Evolutionary conservation across 1,140 invertebrate species (phyloP).

Genomic region (Spodoptera litura): DNA sequence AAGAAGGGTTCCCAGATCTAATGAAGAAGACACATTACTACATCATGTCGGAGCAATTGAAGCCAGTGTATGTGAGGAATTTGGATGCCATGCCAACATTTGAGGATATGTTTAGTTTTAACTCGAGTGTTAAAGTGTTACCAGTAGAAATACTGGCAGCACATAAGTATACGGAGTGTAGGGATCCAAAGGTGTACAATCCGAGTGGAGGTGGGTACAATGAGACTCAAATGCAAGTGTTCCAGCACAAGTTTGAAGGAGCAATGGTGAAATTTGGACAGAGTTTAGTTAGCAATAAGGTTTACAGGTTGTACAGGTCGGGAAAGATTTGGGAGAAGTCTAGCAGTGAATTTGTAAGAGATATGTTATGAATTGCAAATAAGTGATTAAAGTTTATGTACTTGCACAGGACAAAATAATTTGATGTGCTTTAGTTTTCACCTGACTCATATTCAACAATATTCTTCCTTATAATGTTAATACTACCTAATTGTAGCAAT

Average conservation of each 20-base stretch:
- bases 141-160: slow-evolving; percentile 72
- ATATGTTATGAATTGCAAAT: slow-evolving; percentile 68
- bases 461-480: no score
- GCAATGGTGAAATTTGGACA: slow-evolving; percentile 82
- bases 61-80: slow-evolving; percentile 74
- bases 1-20: slow-evolving; percentile 80
- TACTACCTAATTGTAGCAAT: no score
- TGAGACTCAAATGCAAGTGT: slow-evolving; percentile 82
- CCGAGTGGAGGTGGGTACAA: slow-evolving; percentile 74
- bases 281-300: slow-evolving; percentile 78
- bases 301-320: slow-evolving; percentile 81
- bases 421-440: no score
- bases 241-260: slow-evolving; percentile 84
- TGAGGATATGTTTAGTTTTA: slow-evolving; percentile 79
- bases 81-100: slow-evolving; percentile 80
- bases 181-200: slow-evolving; percentile 74
- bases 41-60: slow-evolving; percentile 68
- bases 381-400: not conserved
- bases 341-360: slow-evolving; percentile 71
- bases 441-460: no score
- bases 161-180: slow-evolving; percentile 83
- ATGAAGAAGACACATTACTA: slow-evolving; percentile 84
- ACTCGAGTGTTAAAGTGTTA: slow-evolving; percentile 62
- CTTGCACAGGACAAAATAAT: not conserved
- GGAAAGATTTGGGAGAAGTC: slow-evolving; percentile 83